Base-by-base conservation (phyloP, 2,888 invertebrate genomes). In the Lamellibrachia columna region DNA sequence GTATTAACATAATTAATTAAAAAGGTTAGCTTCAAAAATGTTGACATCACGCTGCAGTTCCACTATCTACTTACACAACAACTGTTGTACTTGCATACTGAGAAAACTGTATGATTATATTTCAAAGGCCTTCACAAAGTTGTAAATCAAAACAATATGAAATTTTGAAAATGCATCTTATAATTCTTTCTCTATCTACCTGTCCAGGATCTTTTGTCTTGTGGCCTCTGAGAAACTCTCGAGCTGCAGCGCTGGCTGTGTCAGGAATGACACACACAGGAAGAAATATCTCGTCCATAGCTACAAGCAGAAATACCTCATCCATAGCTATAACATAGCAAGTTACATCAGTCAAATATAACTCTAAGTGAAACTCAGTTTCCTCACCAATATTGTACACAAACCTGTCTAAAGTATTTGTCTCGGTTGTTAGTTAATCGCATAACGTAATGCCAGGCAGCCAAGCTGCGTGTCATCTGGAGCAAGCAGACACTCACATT, bases 201-300 rank as follows among this genome's bases (percentile, higher is more conserved):
- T 98, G 95, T 98, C 98, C 28, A 98, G 97, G 93, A 98, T 98
- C 96, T 98, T 98, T 93, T 98, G 97, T 0, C 98, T 97, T 95
- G 98, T 98, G 2, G 98, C 98, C 94, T 98, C 98, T n/a, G 98
- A 98, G 96, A 98, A 98, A 94, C 97, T 98, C 95, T 98, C 98
- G 93, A 98, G 96, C 96, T 98, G 98, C 53, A 98, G 97, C 90
- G 98, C 98, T 0, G 98, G 98, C 95, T 98, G 98, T 0, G 98
- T 98, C 90, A 98, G 97, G 96, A 98, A 98, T 28, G 98, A 97
- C 2, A 98, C 98, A 0, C 98, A 98, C 92, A 98, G 97, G 95
- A 98, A 98, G 95, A 98, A 98, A 96, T 98, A 98, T 93, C 97
- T 97, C 95, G 97, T 97, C 98, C 98, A 98, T 6, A 98, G 96